Base-by-base conservation (phyloP, 1,140 invertebrate genomes). In the Diprion similis region DNA sequence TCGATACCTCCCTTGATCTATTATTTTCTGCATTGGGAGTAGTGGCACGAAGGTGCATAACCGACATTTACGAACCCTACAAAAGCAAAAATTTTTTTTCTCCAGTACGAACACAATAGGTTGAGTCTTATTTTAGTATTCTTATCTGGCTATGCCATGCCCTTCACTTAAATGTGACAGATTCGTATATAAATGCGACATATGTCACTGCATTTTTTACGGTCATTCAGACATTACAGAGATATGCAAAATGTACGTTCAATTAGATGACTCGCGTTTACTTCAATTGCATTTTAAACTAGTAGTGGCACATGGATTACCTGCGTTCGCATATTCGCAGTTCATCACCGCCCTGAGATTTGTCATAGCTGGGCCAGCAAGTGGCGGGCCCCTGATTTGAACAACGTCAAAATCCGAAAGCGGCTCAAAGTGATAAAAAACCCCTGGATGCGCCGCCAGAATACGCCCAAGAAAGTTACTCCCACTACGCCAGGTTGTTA, bases 361-460 rank as follows among this genome's bases (percentile, higher is more conserved):
- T 66, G 83, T 86, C 64, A 95, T 79, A 59, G 94, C 94, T 77
- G 90, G 83, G 59, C 91, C 86, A 8, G 92, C 89, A 45, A 93
- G 85, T 2, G 92, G 91, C 9, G 91, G 89, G 3, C 91, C 93
- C 81, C 95, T 89, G 66, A 96, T 92, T 88, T 95, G 94, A 68
- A 93, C 89, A 75, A 96, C 95, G 48, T 93, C 94, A 85, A 93
- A 94, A 78, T 95, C 91, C 46, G 96, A 89, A 65, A 97, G 82
- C 37, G 95, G 95, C 83, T 97, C 95, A 82, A 96, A 97, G 81
- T 96, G 95, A 86, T 97, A 96, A 83, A 92, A 97, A 80, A 94
- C 96, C 4, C 91, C 95, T 10, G 95, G 95, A 80, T 96, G 92
- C 24, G 94, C 90, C 80, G 96, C 95, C 10, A 96, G 78, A 10